A percentile compares a stretch with the other conserved stretches of the same genome.
Conservation (phyloP, 2,888 invertebrate genomes). For the Trachelus stipa region DNA sequence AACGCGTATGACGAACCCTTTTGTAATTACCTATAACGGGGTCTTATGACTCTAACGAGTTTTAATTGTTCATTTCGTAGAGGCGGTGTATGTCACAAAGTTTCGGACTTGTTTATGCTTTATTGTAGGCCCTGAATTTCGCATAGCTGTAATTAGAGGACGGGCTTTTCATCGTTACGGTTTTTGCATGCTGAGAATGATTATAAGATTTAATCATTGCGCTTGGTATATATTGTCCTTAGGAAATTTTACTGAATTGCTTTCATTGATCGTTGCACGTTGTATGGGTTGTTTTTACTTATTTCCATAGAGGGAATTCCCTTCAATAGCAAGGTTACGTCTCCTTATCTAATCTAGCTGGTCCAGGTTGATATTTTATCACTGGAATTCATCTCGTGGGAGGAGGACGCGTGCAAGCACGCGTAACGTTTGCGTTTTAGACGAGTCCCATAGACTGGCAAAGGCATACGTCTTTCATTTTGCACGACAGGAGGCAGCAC, state of each 20-base stretch:
- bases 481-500: slow-evolving; percentile 30
- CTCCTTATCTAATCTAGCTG: not conserved
- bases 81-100: not conserved
- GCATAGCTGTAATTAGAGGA: not conserved
- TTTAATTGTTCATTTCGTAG: not conserved
- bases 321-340: not conserved
- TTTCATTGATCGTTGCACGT: not conserved
- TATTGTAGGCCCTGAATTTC: not conserved
- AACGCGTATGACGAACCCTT: not conserved
- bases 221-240: not conserved
- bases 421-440: not conserved
- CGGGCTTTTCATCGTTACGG: not conserved
- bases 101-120: not conserved
- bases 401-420: not conserved
- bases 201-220: not conserved
- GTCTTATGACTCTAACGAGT: not conserved
- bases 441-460: not conserved
- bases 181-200: not conserved
- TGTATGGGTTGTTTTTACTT: too few relatives aligned
- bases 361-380: not conserved
- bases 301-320: not conserved
- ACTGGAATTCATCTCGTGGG: not conserved
- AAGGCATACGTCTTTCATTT: not conserved
- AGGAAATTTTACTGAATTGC: not conserved
- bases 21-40: not conserved